These are phyloP conservation scores for Athalia cordata DNA, from an alignment of 2,888 invertebrate species.

Conservation along the genomic window DNA sequence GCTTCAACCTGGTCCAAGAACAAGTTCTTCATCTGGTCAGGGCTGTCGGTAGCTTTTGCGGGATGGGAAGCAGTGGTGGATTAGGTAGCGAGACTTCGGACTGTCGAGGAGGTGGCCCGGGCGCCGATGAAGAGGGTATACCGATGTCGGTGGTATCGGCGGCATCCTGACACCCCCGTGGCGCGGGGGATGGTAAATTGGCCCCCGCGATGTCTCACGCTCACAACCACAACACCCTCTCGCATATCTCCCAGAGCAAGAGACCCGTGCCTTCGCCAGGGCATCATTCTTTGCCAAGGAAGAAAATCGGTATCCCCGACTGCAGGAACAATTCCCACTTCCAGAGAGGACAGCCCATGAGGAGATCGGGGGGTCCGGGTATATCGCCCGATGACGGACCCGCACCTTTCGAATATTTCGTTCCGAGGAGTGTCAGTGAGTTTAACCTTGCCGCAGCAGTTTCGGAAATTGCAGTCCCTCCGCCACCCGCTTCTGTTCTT, in stretches of 20 bases:
- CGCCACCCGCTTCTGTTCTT: conserved; percentile 70
- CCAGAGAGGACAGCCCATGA: conserved; percentile 80
- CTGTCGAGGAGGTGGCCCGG: conserved; percentile 52
- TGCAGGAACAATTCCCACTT: conserved; percentile 73
- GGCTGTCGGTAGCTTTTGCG: conserved; percentile 74
- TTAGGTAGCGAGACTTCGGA: conserved; percentile 46
- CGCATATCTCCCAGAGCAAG: conserved; percentile 41
- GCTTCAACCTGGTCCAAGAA: conserved; percentile 90
- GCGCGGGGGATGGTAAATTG: conserved; percentile 71
- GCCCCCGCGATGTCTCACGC: conserved; percentile 59
- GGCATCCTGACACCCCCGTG: conserved; percentile 76
- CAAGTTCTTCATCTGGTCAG: conserved; percentile 79
- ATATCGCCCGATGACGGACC: conserved; percentile 62
- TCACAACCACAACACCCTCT: conserved; percentile 43
- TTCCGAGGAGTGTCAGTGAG: conserved; percentile 89
- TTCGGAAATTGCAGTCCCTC: conserved; percentile 76
- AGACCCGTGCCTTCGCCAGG: conserved; percentile 68
- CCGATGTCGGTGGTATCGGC: conserved; percentile 73
- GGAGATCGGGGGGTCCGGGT: conserved; percentile 76
- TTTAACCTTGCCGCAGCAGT: conserved; percentile 83
- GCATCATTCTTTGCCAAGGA: conserved; percentile 76
- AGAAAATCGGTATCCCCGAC: conserved; percentile 64
- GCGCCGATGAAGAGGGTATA: conserved; percentile 73
- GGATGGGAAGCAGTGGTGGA: conserved; percentile 57
- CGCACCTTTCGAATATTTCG: conserved; percentile 83